Conservation (phyloP, 2,797 vertebrate genomes). For the Peromyscus attwateri region DNA sequence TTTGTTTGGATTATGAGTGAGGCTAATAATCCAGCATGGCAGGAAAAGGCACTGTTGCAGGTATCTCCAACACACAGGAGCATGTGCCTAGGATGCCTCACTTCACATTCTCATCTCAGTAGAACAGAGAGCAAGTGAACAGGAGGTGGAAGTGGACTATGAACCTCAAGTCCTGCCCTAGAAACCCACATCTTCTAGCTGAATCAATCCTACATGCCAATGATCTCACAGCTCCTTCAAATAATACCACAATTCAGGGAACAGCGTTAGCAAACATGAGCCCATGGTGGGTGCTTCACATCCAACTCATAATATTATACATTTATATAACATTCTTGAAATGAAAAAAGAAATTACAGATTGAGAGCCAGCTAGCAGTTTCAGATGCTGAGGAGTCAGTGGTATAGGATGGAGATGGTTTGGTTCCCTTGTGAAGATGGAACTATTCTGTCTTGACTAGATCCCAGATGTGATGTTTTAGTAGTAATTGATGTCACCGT, state of each 20-base stretch:
- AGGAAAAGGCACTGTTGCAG: not conserved
- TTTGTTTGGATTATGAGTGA: not conserved
- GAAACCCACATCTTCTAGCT: not conserved
- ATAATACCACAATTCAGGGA: not conserved
- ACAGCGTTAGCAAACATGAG: not conserved
- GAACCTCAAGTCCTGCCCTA: not conserved
- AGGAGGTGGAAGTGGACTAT: not conserved
- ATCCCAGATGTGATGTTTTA: not conserved
- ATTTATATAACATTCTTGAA: not conserved
- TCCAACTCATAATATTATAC: not conserved
- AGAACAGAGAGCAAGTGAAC: not conserved
- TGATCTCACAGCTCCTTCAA: too few relatives aligned
- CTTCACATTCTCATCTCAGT: not conserved
- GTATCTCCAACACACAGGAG: not conserved
- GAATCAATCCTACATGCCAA: too few relatives aligned
- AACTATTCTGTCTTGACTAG: not conserved
- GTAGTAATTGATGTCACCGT: not conserved
- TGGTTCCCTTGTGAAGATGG: not conserved
- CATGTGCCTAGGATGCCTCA: too few relatives aligned
- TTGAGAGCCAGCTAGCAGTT: not conserved
- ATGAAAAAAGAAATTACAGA: not conserved
- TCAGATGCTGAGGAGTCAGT: not conserved
- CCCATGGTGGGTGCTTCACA: not conserved
- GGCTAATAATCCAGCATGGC: too few relatives aligned
- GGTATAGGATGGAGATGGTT: not conserved